Evolutionary conservation across 2,888 invertebrate species (phyloP), one percentile per base, ranked within the genome.

Genomic region (Norana najaformis): DNA sequence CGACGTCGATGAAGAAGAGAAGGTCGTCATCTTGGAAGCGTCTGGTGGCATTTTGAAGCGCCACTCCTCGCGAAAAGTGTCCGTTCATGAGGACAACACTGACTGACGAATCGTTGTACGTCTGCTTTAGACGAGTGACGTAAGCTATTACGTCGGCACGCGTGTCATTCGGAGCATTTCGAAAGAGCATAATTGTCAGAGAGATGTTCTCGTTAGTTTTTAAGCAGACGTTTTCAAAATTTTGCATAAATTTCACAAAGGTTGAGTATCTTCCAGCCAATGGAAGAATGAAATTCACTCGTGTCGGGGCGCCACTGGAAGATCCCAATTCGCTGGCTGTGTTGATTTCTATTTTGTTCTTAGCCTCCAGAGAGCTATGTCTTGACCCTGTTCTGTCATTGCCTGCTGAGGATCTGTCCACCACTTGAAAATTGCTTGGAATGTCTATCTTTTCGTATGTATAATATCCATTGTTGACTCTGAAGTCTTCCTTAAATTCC

Each of bases 1-100:
- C 99, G 3, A 99, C 99, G 95, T 99, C 99, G 82, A 99, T 96
- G 94, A 99, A 98, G 94, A 99, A 97, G 93, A 98, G 95, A 91
- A 98, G 95, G 93, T 97, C 96, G 90, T 97, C 96, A 88, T 96
- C 95, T 0, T 96, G 95, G 88, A 94, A 94, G 37, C 93, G 92
- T 47, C 92, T 92, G 38, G 93, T 93, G 13, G 94, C 95, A 83
- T 94, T 91, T 90, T 94, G 93, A 20, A 95, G 91, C 4, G 94
- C 95, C 23, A 92, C 92, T 0, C 93, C 94, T 39, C 94, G 92
- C 0, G 94, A 94, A 91, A 95, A 95, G 30, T 92, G 91, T 6
- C 94, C 94, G 14, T 93, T 92, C 23, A 93, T 82, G 90, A 93
- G 93, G 36, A 93, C 92, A 30, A 94, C 92, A 89, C 93, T 93